These are phyloP conservation scores for Tylochromis polylepis DNA, from an alignment of 2,113 vertebrate genomes.

Conservation along the genomic window DNA sequence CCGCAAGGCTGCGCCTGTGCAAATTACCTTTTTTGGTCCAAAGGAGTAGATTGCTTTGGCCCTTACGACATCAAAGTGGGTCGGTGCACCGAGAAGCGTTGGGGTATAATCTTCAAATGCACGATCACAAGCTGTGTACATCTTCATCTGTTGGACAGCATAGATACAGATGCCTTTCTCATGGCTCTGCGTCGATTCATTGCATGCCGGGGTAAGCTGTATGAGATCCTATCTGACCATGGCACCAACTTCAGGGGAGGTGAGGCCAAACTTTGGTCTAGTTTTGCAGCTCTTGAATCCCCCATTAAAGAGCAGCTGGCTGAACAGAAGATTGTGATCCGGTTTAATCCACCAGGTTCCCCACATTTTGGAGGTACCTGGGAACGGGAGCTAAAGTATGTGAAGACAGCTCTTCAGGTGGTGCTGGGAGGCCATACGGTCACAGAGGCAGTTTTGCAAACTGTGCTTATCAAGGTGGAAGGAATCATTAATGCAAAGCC, in stretches of 20 bases:
- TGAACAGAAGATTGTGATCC: background rate
- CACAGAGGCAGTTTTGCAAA: background rate
- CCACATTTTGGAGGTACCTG: background rate
- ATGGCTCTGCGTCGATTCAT: background rate
- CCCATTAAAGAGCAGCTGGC: background rate
- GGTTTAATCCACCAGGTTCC: background rate
- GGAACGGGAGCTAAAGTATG: background rate
- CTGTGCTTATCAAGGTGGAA: rapidly evolving
- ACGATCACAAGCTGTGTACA: background rate
- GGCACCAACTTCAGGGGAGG: background rate
- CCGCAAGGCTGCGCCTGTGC: background rate
- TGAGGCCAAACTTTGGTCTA: background rate
- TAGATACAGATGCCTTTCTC: background rate
- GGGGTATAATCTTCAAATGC: background rate
- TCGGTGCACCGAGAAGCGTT: background rate
- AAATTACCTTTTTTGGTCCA: background rate
- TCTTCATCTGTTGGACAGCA: background rate
- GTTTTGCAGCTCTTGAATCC: background rate
- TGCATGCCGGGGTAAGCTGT: background rate
- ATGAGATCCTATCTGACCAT: background rate
- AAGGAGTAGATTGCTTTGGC: background rate
- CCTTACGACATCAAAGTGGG: background rate
- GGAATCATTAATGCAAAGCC: background rate
- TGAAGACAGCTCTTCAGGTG: background rate
- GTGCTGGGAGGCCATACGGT: rapidly evolving